Evolutionary conservation across 2,113 vertebrate species (phyloP), one percentile per base, ranked within the genome.

Genomic region (Acanthochromis polyacanthus): DNA sequence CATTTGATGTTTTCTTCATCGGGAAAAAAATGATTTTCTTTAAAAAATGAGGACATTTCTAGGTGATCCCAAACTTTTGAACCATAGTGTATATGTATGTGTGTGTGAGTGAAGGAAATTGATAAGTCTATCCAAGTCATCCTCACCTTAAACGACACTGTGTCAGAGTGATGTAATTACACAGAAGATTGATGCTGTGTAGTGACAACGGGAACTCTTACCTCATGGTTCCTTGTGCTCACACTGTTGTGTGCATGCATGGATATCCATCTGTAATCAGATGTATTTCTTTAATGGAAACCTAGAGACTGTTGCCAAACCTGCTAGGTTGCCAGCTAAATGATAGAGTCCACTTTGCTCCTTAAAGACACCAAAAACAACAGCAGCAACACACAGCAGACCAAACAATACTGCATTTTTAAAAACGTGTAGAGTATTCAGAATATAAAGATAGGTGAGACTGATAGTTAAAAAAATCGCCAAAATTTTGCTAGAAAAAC

Each of bases 131-230:
- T 51, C 69, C 10, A 20, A 75, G 74, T 58, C 23, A 7, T 10
- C 52, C 43, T 84, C 71, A 75, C 75, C 81, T 78, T 68, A 70
- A 53, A 64, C 71, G 51, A 83, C 83, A 63, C 73, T 19, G 20
- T 17, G 75, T 79, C 45, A 58, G 75, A 75, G 53, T 78, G 62
- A 72, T 36, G 48, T 40, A 63, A 81, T 55, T 57, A 69, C 45
- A 53, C 23, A 38, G 16, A 63, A 66, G 71, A 79, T 38, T 65
- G 38, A 77, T 84, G 66, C 48, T 43, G 19, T n/a, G 15, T 6
- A 19, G 66, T 57, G 64, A 56, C 17, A 1, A 2, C 32, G 52
- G 25, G 50, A 40, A 57, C 50, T 11, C 16, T n/a, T 32, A 74
- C 57, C 66, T 28, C n/a, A 23, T 28, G 28, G 36, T 53, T 64